These are phyloP conservation scores for Vipera ursinii DNA, from an alignment of 2,797 vertebrate genomes.

Conservation along the genomic window DNA sequence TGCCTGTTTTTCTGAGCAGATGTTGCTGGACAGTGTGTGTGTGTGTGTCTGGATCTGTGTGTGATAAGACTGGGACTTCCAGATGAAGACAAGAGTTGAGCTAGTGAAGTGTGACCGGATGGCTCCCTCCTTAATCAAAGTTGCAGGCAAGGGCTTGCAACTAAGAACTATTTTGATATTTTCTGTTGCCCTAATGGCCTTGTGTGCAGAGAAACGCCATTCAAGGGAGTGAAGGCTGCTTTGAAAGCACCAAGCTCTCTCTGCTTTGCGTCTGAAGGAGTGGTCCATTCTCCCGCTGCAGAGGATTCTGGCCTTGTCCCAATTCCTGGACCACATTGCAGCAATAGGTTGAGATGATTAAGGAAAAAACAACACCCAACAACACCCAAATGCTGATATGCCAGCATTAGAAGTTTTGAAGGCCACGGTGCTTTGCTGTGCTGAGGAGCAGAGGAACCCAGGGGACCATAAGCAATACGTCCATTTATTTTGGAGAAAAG, in stretches of 20 bases:
- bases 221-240: not conserved
- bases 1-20: too few species aligned
- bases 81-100: not conserved
- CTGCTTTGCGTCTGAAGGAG: too few species aligned
- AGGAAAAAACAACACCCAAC: not conserved
- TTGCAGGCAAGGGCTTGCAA: too few species aligned
- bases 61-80: too few species aligned
- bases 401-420: not conserved
- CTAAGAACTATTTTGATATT: not conserved
- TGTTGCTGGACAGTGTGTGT: not conserved
- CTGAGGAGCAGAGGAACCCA: not conserved
- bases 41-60: too few species aligned
- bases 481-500: not conserved
- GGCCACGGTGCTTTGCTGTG: not conserved
- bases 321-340: not conserved
- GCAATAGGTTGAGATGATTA: not conserved
- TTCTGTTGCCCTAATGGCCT: not conserved
- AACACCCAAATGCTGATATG: not conserved
- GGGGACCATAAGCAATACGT: not conserved
- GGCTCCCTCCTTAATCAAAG: too few species aligned
- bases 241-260: not conserved
- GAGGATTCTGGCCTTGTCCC: too few species aligned
- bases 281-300: too few species aligned
- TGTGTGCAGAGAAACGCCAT: not conserved
- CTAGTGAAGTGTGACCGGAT: not conserved